Evolutionary conservation across 2,797 vertebrate genomes (phyloP), one percentile per base, ranked within the genome.

Genomic region (Sebastes taczanowskii): DNA sequence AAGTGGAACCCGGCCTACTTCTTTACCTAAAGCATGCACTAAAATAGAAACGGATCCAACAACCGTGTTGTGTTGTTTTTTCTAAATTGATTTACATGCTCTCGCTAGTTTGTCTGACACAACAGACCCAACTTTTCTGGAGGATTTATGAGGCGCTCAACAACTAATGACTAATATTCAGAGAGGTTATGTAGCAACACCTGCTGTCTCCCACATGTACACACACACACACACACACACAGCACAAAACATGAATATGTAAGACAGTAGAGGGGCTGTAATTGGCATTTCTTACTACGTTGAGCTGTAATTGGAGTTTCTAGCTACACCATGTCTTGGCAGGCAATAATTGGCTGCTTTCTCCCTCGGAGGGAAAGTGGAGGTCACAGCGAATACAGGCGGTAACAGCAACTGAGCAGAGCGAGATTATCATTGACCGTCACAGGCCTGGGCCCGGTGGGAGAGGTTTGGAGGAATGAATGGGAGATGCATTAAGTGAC

Each of bases 301-400:
- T 30, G 63, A 72, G 76, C 83, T 82, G 83, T 91, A 89, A 91
- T 88, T 91, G 79, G 86, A 69, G 71, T 78, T 86, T 82, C 69
- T 67, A 71, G 81, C 77, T 64, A 74, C 84, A 82, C 34, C 68
- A 13, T 73, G 78, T 82, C 82, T 80, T 78, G 53, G 71, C 80
- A 86, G 75, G 55, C 75, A 67, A 70, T 90, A 82, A 89, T 78
- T 87, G 83, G 56, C 76, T 53, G 73, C 62, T 81, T 87, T 78
- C 69, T 82, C 49, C 68, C 22, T 20, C 63, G 22, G 66, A 90
- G 78, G 78, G 34, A 77, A 78, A 71, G 84, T 7, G 55, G 80
- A 88, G 86, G 87, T 88, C 86, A 91, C 25, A 7, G 69, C n/a
- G 78, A 89, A 84, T 63, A 79, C 77, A 85, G 80, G 79, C 34